Evolutionary conservation across 2,888 invertebrate species (phyloP).

Genomic region (Congeria kusceri): DNA sequence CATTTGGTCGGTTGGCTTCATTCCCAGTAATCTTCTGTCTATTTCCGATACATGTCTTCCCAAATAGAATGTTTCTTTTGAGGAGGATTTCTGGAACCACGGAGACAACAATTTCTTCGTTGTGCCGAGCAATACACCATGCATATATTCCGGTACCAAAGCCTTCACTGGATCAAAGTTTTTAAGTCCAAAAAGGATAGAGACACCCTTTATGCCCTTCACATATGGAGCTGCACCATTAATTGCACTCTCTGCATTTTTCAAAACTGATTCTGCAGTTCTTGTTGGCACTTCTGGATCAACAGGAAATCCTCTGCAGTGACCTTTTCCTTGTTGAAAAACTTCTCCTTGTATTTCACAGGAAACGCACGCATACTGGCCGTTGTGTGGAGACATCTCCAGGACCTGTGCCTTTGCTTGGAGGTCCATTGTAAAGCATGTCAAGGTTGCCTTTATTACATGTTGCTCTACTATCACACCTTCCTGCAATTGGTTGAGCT

Average conservation of each 20-base stretch:
- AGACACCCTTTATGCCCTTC: conserved; percentile 11
- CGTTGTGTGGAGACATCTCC: conserved; percentile 52
- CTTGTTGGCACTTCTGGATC: background rate
- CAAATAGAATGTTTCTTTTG: conserved; percentile 24
- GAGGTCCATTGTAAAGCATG: conserved; percentile 35
- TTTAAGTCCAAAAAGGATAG: conserved; percentile 1
- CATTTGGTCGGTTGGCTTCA: conserved; percentile 39
- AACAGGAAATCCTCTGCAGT: conserved; percentile 19
- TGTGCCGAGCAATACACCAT: conserved; percentile 21
- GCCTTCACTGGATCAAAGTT: conserved; percentile 8
- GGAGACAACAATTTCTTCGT: conserved; percentile 24
- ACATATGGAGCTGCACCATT: background rate
- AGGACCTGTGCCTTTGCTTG: conserved; percentile 44
- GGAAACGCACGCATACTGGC: conserved; percentile 32
- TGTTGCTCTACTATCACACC: too few relatives aligned
- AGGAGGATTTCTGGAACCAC: conserved; percentile 12
- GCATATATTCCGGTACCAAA: conserved; percentile 31
- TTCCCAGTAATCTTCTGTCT: conserved; percentile 14
- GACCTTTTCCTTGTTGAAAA: conserved; percentile 28
- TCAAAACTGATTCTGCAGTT: background rate
- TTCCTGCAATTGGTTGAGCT: conserved; percentile 24
- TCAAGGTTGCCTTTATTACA: conserved; percentile 27
- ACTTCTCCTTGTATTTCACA: conserved; percentile 38
- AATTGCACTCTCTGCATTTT: conserved; percentile 10
- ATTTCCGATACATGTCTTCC: conserved; percentile 14